A percentile compares a stretch with the other conserved stretches of the same genome.
These are phyloP conservation scores for Ophiodon elongatus DNA, from an alignment of 2,113 vertebrate genomes.

Conservation along the genomic window DNA sequence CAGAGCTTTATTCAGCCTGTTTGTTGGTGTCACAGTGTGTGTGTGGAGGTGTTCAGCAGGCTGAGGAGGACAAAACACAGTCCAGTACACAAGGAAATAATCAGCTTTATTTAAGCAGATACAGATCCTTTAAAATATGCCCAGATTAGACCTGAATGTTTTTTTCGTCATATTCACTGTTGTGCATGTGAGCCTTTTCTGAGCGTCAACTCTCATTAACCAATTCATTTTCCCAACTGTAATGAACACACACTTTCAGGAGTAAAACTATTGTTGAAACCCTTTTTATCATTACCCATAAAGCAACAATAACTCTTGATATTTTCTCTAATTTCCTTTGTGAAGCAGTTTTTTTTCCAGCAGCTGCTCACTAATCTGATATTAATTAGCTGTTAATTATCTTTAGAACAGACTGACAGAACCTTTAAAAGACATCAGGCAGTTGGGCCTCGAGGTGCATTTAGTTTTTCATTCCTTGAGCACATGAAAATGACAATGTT, in stretches of 20 bases:
- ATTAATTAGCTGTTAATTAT: not conserved
- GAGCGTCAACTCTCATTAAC: too few species aligned
- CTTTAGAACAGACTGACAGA: not conserved
- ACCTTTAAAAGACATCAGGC: not conserved
- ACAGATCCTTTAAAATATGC: too few species aligned
- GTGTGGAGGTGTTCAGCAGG: too few species aligned
- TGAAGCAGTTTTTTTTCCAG: not conserved
- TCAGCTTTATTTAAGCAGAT: too few species aligned
- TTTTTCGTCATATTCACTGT: too few species aligned
- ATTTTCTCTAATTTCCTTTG: not conserved
- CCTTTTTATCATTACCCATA: not conserved
- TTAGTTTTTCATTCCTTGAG: not conserved
- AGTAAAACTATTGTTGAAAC: not conserved
- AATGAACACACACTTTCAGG: not conserved
- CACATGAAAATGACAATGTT: not conserved
- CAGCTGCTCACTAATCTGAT: slow-evolving; percentile 1
- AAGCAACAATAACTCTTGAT: not conserved
- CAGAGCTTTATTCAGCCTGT: too few species aligned
- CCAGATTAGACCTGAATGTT: too few species aligned
- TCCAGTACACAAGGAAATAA: too few species aligned
- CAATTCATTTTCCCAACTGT: too few species aligned
- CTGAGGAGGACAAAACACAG: too few species aligned
- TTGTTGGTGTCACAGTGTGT: too few species aligned
- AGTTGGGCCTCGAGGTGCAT: not conserved
- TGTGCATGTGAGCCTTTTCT: too few species aligned